Evolutionary conservation across 2,888 invertebrate genomes (phyloP).

Genomic region (Anarsia innoxiella): DNA sequence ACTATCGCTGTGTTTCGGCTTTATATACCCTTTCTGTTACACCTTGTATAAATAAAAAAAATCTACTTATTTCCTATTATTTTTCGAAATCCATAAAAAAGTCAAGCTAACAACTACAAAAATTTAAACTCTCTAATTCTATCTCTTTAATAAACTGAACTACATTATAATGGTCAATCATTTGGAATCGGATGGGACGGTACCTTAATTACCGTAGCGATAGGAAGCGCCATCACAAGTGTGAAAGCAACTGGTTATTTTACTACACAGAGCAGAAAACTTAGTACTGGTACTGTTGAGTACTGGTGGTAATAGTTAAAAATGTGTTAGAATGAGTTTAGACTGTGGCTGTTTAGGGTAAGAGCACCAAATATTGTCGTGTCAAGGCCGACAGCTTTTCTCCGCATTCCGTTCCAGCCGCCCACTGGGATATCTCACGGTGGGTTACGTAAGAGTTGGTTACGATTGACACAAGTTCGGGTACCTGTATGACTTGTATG

Average conservation of each 20-base stretch:
- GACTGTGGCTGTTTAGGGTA: constrained; percentile 43
- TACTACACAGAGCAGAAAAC: constrained; percentile 39
- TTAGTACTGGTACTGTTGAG: constrained; percentile 13
- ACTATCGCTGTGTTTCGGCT: too few relatives aligned
- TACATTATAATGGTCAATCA: too few relatives aligned
- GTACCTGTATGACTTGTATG: too few relatives aligned
- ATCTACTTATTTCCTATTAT: too few relatives aligned
- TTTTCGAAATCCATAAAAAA: too few relatives aligned
- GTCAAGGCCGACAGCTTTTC: constrained; percentile 73
- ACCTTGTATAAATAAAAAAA: too few relatives aligned
- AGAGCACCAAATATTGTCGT: constrained; percentile 65
- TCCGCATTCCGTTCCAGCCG: constrained; percentile 68
- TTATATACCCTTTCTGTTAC: too few relatives aligned
- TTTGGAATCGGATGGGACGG: constrained; percentile 29
- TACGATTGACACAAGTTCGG: constrained; percentile 58
- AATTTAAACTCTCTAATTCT: too few relatives aligned
- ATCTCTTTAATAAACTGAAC: too few relatives aligned
- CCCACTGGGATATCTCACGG: constrained; percentile 72
- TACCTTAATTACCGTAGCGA: constrained; percentile 53
- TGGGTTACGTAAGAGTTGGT: constrained; percentile 61
- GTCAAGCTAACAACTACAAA: too few relatives aligned
- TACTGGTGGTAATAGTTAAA: too few relatives aligned
- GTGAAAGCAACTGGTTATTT: constrained; percentile 52
- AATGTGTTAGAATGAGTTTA: neutral
- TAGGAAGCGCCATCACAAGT: constrained; percentile 54